Evolutionary conservation across 1,140 invertebrate species (phyloP).

Genomic region (Panagrolaimus sp.): DNA sequence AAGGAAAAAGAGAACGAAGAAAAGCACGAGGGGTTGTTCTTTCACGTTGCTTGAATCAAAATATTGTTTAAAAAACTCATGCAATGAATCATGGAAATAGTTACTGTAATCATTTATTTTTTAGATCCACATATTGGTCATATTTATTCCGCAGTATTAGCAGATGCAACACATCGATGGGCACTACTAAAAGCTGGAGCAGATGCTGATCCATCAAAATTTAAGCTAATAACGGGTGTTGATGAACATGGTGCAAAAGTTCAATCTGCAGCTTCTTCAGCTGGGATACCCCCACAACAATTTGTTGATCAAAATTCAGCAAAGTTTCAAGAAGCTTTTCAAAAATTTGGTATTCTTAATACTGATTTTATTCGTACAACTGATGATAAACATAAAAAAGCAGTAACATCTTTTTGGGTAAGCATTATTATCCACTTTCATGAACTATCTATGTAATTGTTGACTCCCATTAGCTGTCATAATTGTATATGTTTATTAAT

Average conservation of each 20-base stretch:
- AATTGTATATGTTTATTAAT: too few species aligned
- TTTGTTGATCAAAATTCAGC: background rate
- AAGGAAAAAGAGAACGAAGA: background rate
- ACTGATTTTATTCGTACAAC: background rate
- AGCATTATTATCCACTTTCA: too few species aligned
- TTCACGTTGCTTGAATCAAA: conserved; percentile 2
- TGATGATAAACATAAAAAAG: background rate
- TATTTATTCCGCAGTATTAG: conserved; percentile 80
- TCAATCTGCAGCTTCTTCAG: background rate
- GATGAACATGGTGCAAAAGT: background rate
- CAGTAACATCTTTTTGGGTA: background rate
- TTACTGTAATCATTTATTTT: conserved; percentile 32
- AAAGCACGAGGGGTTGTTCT: too few species aligned
- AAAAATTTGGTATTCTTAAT: background rate
- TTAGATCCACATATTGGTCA: conserved; percentile 91
- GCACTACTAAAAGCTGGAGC: conserved; percentile 43
- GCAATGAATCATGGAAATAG: too few species aligned
- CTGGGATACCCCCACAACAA: background rate
- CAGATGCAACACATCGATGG: conserved; percentile 75
- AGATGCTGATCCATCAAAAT: conserved; percentile 19
- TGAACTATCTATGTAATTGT: too few species aligned
- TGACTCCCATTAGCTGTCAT: too few species aligned
- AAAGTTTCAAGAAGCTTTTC: background rate
- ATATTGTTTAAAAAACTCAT: background rate
- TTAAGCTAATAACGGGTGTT: conserved; percentile 58